Conservation (phyloP, 2,888 invertebrate species). For the Agrypnus murinus region DNA sequence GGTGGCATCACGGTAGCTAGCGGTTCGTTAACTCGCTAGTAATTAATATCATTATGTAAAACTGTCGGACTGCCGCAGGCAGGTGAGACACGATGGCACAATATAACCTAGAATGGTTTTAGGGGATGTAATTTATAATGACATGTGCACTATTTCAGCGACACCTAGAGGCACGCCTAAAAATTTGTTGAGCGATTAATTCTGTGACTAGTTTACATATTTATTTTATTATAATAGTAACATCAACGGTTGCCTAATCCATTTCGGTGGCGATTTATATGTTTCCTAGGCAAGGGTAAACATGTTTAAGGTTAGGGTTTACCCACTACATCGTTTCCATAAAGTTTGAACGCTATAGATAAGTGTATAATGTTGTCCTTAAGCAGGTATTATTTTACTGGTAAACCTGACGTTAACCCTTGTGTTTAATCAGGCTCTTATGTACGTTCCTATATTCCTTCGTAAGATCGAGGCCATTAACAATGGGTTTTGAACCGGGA, state of each 20-base stretch:
- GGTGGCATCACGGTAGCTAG: conserved; percentile 16
- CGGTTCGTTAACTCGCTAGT: conserved; percentile 29
- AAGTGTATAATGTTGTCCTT: conserved; percentile 19
- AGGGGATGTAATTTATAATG: conserved; percentile 23
- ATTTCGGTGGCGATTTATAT: no score
- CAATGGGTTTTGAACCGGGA: background rate
- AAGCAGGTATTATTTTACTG: conserved; percentile 12
- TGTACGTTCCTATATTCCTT: conserved; percentile 13
- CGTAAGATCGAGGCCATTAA: background rate
- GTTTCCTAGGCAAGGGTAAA: no score
- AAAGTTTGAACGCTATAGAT: conserved; percentile 11
- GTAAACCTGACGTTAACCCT: conserved; percentile 9
- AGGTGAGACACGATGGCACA: conserved; percentile 5
- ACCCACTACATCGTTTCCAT: background rate
- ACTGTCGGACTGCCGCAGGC: conserved; percentile 26
- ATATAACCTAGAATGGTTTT: conserved; percentile 11
- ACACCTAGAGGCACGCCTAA: background rate
- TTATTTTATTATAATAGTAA: no score
- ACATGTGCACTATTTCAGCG: conserved; percentile 22
- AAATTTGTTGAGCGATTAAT: background rate
- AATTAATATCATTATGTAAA: conserved; percentile 29
- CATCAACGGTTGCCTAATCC: no score
- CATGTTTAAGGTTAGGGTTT: no score
- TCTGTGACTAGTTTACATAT: background rate
- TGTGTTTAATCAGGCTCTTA: conserved; percentile 24